Conservation (phyloP, 2,888 invertebrate species). For the Synanthedon andrenaeformis region DNA sequence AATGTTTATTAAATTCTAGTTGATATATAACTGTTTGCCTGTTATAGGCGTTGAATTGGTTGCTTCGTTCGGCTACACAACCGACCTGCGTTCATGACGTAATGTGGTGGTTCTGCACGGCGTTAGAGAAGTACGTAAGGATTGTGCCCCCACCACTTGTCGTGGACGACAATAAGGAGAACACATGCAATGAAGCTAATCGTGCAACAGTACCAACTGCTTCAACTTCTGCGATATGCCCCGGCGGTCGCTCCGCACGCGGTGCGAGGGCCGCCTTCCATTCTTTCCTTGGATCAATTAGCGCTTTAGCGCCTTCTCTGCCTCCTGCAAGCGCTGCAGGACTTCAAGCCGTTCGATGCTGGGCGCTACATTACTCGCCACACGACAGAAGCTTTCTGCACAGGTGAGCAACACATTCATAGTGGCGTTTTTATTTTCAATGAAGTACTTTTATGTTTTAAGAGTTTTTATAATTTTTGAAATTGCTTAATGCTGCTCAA, state of each 20-base stretch:
- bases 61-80: conserved; percentile 90
- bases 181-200: conserved; percentile 19
- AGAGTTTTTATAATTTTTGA: no score
- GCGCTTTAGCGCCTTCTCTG: conserved; percentile 89
- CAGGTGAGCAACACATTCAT: conserved; percentile 35
- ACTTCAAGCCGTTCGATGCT: conserved; percentile 93
- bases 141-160: conserved; percentile 32
- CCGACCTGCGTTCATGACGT: conserved; percentile 93
- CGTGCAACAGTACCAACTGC: conserved; percentile 29
- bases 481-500: conserved; percentile 30
- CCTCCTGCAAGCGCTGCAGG: conserved; percentile 89
- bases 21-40: not conserved
- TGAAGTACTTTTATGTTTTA: no score
- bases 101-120: conserved; percentile 96
- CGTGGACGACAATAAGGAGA: conserved; percentile 44
- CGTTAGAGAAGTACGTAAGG: conserved; percentile 73
- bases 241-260: conserved; percentile 42
- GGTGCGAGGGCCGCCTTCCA: conserved; percentile 80
- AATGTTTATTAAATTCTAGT: no score
- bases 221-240: conserved; percentile 46
- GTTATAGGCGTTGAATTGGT: conserved; percentile 89
- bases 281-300: conserved; percentile 88
- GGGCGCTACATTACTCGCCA: conserved; percentile 90
- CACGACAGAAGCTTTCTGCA: conserved; percentile 94
- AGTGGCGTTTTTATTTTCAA: no score